Base-by-base conservation (phyloP, 2,888 invertebrate species). In the Eugnorisma glareosa region DNA sequence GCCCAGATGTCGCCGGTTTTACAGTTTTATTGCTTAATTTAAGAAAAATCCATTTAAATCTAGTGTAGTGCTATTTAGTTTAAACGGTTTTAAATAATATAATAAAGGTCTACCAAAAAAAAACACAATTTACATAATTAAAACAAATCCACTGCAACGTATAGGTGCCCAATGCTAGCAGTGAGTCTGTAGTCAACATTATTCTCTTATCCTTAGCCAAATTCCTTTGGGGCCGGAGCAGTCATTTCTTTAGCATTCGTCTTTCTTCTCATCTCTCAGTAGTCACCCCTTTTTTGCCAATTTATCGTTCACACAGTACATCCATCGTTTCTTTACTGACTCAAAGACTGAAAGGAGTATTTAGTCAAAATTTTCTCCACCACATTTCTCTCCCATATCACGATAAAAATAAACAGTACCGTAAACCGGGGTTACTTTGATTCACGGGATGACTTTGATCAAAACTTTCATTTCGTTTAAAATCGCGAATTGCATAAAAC, bases 1-100 rank as follows among this genome's bases (percentile, higher is more conserved):
- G 61, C 67, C 80, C 57, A 85, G 77, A 85, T 81, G 75, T 81
- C 77, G 75, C 79, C 61, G 48, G n/a, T 61, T 75, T 67, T 40
- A 66, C 57, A 76, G 81, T 76, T 83, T 83, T 79, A 79, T 84
- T 45, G n/a, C 66, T 70, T 70, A 54, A 64, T 77, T 82, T 63
- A 35, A 51, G 40, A 43, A 59, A 66, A 31, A 18, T 57, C 7
- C 28, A 57, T 57, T 59, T 28, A 28, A 18, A 18, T 15, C 2
- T 15, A 15, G 2, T 15, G 15, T 28, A 57, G 57, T 2, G 15
- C 28, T 57, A 6, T 57, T 57, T 7, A 15, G 15, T 28, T 18
- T 8, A 31, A 31, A 59, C 13, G 28, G 54, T 15, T 57, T 57
- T n/a, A n/a, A 57, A 54, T n/a, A 57, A 28, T 3, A 31, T 59